Evolutionary conservation across 1,140 invertebrate species (phyloP).

Genomic region (Leptinotarsa undecemlineata): DNA sequence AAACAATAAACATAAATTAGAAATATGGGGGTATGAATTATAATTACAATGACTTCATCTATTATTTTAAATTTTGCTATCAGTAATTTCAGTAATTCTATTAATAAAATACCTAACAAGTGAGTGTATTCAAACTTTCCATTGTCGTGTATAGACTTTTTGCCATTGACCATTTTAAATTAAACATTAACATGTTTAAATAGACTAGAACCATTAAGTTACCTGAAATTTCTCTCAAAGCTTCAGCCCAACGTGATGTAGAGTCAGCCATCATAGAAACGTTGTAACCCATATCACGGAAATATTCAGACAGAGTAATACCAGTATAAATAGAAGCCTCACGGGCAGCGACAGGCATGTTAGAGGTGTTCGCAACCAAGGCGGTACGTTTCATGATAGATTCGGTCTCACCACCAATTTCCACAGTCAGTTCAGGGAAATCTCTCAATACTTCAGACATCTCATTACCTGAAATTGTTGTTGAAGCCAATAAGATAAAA

Average conservation of each 20-base stretch:
- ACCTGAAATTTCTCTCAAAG: constrained; percentile 96
- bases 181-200: background rate
- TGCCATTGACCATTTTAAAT: too few relatives aligned
- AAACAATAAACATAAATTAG: too few relatives aligned
- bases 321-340: constrained; percentile 99
- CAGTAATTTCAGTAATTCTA: too few relatives aligned
- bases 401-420: constrained; percentile 94
- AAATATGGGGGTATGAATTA: too few relatives aligned
- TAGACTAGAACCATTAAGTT: constrained; percentile 6
- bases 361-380: constrained; percentile 98
- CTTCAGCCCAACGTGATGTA: constrained; percentile 99
- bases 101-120: too few relatives aligned
- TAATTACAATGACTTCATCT: too few relatives aligned
- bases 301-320: constrained; percentile 98
- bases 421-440: constrained; percentile 97
- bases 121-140: too few relatives aligned
- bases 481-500: background rate
- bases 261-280: constrained; percentile 99
- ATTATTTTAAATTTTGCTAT: too few relatives aligned
- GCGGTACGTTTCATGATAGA: constrained; percentile 99
- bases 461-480: constrained; percentile 65
- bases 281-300: constrained; percentile 99
- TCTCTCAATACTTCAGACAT: constrained; percentile 93
- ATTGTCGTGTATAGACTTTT: too few relatives aligned
- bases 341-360: constrained; percentile 99